Evolutionary conservation across 1,140 invertebrate genomes (phyloP).

Genomic region (Rhynchophorus ferrugineus): DNA sequence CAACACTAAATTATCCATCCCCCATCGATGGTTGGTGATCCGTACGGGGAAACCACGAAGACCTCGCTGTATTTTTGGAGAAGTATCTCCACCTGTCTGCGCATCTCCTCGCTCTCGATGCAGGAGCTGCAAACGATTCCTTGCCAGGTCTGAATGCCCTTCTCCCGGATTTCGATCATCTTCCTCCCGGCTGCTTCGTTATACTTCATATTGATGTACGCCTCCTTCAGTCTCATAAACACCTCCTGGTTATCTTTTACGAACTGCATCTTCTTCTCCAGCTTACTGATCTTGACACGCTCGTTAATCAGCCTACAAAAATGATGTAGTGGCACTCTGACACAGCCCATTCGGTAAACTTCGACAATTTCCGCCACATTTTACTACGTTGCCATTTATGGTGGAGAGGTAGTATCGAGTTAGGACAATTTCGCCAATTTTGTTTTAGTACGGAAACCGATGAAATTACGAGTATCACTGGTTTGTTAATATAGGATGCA

Average conservation of each 20-base stretch:
- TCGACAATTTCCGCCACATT: no score
- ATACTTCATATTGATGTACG: constrained; percentile 32
- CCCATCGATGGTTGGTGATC: no score
- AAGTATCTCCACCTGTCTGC: constrained; percentile 20
- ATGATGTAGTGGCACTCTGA: no score
- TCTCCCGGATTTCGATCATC: constrained; percentile 30
- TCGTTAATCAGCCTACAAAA: constrained; percentile 26
- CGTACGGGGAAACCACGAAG: constrained; percentile 24
- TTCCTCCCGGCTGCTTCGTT: constrained; percentile 30
- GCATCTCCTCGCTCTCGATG: constrained; percentile 25
- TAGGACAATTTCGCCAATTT: no score
- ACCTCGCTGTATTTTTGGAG: constrained; percentile 19
- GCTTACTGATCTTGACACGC: constrained; percentile 15
- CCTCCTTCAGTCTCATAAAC: constrained; percentile 29
- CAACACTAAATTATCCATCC: not conserved
- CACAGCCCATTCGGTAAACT: no score
- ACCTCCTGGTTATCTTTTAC: constrained; percentile 32
- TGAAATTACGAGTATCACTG: no score
- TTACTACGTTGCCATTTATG: no score
- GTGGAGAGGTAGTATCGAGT: no score
- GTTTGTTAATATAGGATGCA: no score
- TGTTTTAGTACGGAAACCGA: no score
- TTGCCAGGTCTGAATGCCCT: constrained; percentile 28
- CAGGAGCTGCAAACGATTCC: constrained; percentile 28
- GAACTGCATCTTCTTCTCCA: constrained; percentile 29